Base-by-base conservation (phyloP, 1,140 invertebrate species). In the Drosophila azteca region DNA sequence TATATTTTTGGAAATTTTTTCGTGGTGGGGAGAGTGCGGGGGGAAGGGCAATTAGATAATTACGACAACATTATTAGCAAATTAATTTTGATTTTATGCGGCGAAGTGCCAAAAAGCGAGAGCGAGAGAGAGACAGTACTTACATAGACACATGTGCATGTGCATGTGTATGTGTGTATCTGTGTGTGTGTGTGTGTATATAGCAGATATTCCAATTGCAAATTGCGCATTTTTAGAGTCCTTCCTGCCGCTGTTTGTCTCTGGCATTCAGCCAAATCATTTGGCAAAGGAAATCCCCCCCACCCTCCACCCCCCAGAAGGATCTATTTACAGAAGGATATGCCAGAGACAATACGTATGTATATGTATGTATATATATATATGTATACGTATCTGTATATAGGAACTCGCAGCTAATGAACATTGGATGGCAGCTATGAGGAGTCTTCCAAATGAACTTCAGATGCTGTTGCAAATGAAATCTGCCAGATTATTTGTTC, bases 11-110 rank as follows among this genome's bases (percentile, higher is more conserved):
- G 53, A 6, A 48, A 54, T 60, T 49, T 48, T 39, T 35, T 2
- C 17, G 17, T n/a, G 17, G 1, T 20, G 17, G 17, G 17, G 17
- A 20, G 17, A 20, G 17, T 0, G 17, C 0, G 17, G 17, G 17
- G 11, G 11, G 11, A 20, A 15, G 49, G 73, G 49, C 74, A 77
- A 77, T 77, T 77, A 77, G 75, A 70, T 77, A 77, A 77, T 77
- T 77, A 77, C 75, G 59, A 70, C 73, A 77, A 71, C 74, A 77
- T 77, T 77, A 77, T 77, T 77, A 77, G 75, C 75, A 77, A 77
- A 77, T 77, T 77, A 77, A 77, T 71, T 77, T 77, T 77, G 75
- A 77, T 77, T 77, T 77, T 71, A 71, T 77, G 75, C 59, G 46
- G 51, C 68, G 22, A 39, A 46, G 29, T 72, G 68, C 70, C 48